Conservation (phyloP, 2,888 invertebrate genomes). For the Liopterus haemorrhoidalis region DNA sequence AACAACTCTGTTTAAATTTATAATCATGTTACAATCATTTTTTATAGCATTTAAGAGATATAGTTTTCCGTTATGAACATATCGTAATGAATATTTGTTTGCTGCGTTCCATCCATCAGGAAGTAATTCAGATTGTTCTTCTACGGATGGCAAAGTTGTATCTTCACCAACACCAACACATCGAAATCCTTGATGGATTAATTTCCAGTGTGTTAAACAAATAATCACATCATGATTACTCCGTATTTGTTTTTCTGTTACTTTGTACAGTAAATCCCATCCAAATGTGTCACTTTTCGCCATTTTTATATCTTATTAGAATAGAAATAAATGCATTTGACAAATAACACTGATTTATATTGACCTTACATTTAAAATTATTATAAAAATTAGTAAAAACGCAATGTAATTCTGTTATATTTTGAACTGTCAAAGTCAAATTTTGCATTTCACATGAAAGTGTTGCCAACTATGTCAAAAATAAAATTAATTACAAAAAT, state of each 20-base stretch:
- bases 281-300: too few species aligned
- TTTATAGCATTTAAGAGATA: neutral
- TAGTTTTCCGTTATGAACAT: neutral
- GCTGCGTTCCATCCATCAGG: neutral
- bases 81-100: neutral
- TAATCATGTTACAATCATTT: neutral
- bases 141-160: neutral
- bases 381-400: too few species aligned
- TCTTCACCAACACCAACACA: slow-evolving; percentile 1
- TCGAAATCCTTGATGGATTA: neutral
- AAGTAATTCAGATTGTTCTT: neutral
- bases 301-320: too few species aligned
- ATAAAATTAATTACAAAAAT: too few species aligned
- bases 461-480: too few species aligned
- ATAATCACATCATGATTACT: neutral
- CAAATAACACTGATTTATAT: too few species aligned
- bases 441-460: too few species aligned
- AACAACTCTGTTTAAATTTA: neutral
- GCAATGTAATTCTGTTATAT: too few species aligned
- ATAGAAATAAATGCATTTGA: too few species aligned
- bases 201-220: neutral
- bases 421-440: too few species aligned
- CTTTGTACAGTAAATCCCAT: slow-evolving; percentile 1
- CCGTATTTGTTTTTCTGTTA: neutral
- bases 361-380: too few species aligned